phyloP scores from a whole-genome alignment of 2,888 invertebrate species.

The Sericinus montela region DNA sequence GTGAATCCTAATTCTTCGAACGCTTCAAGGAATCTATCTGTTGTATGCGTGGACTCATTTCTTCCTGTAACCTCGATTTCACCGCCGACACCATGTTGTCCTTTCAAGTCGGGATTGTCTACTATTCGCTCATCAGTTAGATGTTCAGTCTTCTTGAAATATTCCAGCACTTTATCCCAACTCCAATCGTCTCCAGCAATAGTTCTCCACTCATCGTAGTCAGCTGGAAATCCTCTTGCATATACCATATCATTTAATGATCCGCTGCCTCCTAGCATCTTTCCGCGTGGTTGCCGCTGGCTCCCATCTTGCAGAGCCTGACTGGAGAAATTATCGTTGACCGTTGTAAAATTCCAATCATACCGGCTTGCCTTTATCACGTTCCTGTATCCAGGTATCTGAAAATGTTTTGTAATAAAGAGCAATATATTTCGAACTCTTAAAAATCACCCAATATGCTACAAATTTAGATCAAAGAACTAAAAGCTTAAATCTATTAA shows the following conservation, averaged over 20 bases:
- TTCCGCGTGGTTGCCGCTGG: constrained; percentile 55
- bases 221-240: constrained; percentile 53
- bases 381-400: constrained; percentile 53
- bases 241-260: constrained; percentile 66
- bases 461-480: too few relatives aligned
- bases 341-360: constrained; percentile 64
- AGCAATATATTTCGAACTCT: too few relatives aligned
- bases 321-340: constrained; percentile 43
- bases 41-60: constrained; percentile 30
- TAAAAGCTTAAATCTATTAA: too few relatives aligned
- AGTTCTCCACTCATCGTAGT: constrained; percentile 59
- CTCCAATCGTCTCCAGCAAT: constrained; percentile 44
- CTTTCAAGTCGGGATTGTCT: constrained; percentile 40
- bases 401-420: too few relatives aligned
- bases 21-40: constrained; percentile 43
- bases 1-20: constrained; percentile 51
- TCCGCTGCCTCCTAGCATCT: constrained; percentile 59
- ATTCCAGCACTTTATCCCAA: constrained; percentile 52
- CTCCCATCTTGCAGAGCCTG: constrained; percentile 44
- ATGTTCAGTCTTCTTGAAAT: constrained; percentile 58
- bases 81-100: constrained; percentile 46
- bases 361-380: constrained; percentile 39
- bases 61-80: constrained; percentile 55
- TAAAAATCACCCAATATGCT: too few relatives aligned
- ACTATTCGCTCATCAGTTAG: constrained; percentile 53